phyloP scores from a whole-genome alignment of 1,140 invertebrate species.

The Babylonia areolata region DNA sequence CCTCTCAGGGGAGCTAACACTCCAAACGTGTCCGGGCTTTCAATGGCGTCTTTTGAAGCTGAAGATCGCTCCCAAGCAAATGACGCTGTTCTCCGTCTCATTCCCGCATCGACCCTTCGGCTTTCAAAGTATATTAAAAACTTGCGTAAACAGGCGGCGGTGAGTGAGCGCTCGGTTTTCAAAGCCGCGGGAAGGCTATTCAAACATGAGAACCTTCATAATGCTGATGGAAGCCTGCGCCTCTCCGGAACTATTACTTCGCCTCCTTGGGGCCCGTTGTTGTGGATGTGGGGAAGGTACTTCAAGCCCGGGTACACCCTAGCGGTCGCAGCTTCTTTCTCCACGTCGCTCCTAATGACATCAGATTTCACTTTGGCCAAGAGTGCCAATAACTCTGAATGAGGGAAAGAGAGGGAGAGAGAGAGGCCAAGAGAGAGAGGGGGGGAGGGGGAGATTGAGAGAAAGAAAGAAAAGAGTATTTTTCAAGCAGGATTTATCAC shows the following conservation, averaged over 20 bases:
- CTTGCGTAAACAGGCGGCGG: not conserved
- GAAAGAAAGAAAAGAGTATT: too few species aligned
- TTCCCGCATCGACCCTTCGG: not conserved
- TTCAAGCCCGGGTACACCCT: too few species aligned
- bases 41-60: slow-evolving; percentile 24
- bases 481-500: not conserved
- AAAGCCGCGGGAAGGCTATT: slow-evolving; percentile 8
- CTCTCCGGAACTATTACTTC: slow-evolving; percentile 26
- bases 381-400: not conserved
- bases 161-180: not conserved
- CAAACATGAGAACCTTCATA: slow-evolving; percentile 10
- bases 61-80: not conserved
- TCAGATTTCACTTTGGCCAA: not conserved
- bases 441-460: not conserved
- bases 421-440: not conserved
- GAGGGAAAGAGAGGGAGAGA: slow-evolving; percentile 2
- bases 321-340: not conserved
- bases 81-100: slow-evolving; percentile 9
- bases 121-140: slow-evolving; percentile 13
- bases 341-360: not conserved
- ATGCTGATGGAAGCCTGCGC: not conserved
- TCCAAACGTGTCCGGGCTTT: slow-evolving; percentile 4
- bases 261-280: not conserved
- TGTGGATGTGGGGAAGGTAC: not conserved
- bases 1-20: not conserved